A percentile compares a stretch with the other conserved stretches of the same genome.
Conservation (phyloP, 2,113 vertebrate species). For the Mormyrus lacerda region DNA sequence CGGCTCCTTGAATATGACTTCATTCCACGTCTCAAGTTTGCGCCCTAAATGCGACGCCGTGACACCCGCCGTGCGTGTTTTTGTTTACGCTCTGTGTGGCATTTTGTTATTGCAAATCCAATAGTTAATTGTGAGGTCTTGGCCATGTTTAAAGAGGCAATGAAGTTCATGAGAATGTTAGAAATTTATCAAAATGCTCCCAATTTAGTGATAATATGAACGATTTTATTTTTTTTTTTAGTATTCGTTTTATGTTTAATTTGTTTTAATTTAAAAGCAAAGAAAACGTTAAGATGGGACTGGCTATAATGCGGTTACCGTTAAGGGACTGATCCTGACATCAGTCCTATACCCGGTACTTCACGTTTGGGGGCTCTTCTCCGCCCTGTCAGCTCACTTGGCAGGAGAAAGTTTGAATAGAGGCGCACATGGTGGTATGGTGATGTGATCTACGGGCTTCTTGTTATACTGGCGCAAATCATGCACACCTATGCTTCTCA, state of each 20-base stretch:
- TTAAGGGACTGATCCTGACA: slow-evolving; percentile 27
- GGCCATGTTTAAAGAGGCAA: background rate
- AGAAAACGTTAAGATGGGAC: background rate
- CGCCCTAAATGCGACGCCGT: background rate
- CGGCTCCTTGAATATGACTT: background rate
- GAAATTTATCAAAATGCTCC: background rate
- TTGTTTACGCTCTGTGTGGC: background rate
- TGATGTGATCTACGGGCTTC: background rate
- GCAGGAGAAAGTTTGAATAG: slow-evolving; percentile 14
- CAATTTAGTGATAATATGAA: background rate
- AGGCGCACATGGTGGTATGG: background rate
- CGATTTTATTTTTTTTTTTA: background rate
- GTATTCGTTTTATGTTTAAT: background rate
- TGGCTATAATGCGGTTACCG: slow-evolving; percentile 8
- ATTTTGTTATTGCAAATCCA: background rate
- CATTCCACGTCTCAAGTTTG: background rate
- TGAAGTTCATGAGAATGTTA: background rate
- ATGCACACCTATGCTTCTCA: background rate
- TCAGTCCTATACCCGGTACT: background rate
- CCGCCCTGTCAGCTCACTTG: slow-evolving; percentile 20
- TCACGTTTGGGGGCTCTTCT: slow-evolving; percentile 26
- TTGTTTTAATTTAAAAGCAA: background rate
- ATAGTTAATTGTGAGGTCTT: background rate
- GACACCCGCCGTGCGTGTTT: background rate
- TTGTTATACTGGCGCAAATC: background rate